Evolutionary conservation across 2,888 invertebrate species (phyloP).

Genomic region (Palloptera scutellata): DNA sequence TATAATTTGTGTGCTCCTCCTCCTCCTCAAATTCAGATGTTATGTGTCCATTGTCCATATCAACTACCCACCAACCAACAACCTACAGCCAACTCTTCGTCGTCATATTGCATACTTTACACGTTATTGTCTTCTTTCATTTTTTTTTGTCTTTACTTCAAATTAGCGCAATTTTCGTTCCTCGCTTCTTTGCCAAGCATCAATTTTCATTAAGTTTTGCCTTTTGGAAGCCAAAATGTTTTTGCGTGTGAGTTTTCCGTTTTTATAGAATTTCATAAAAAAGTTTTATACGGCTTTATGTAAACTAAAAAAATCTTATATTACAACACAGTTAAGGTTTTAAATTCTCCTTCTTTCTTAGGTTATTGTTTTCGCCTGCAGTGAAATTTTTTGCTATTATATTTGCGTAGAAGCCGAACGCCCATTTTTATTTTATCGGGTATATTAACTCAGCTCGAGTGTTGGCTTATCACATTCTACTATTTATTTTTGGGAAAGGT

Average conservation of each 20-base stretch:
- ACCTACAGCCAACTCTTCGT: too few relatives aligned
- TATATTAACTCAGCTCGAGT: too few relatives aligned
- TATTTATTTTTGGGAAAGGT: too few relatives aligned
- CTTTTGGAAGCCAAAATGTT: constrained; percentile 15
- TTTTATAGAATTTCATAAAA: constrained; percentile 26
- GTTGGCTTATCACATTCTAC: too few relatives aligned
- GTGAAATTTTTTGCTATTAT: too few relatives aligned
- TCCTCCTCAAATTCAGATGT: neutral
- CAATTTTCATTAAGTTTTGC: constrained; percentile 33
- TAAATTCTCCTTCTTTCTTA: too few relatives aligned
- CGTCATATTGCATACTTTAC: too few relatives aligned
- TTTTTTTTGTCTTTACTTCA: constrained; percentile 15
- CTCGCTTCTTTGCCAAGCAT: constrained; percentile 9
- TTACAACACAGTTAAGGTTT: constrained; percentile 13
- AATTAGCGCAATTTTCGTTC: neutral
- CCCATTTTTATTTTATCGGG: too few relatives aligned
- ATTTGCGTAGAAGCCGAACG: too few relatives aligned
- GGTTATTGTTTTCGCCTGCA: too few relatives aligned
- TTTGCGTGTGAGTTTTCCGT: constrained; percentile 1
- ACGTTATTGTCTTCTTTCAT: neutral
- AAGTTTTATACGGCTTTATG: constrained; percentile 31
- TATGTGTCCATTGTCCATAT: too few relatives aligned
- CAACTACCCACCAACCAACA: neutral
- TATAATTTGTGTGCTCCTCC: constrained; percentile 21
- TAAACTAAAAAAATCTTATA: constrained; percentile 29